Base-by-base conservation (phyloP, 2,888 invertebrate genomes). In the Drosophila engyochracea region DNA sequence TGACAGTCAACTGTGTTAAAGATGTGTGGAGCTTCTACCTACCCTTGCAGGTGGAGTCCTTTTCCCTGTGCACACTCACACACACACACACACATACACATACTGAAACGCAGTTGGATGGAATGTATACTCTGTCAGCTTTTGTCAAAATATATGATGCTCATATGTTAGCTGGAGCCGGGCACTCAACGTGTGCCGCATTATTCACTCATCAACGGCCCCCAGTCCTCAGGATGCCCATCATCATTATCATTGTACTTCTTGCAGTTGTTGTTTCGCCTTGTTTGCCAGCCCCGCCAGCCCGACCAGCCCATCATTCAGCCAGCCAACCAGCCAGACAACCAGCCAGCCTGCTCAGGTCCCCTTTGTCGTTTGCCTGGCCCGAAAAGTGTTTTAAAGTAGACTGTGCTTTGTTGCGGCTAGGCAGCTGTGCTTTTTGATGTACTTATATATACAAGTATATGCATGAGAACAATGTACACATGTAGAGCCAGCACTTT, bases 61-160 rank as follows among this genome's bases (percentile, higher is more conserved):
- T 82, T 64, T 80, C 59, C n/a, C 62, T 68, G 58, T 68, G 37
- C 63, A 53, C 30, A 63, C 57, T 49, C 35, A 64, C 14, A 54
- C 37, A 44, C 16, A 54, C 37, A 44, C 16, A 60, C 25, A 57
- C 52, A 35, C 39, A 61, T 51, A 65, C 35, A 67, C 25, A 63
- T 16, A 61, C 9, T 22, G 49, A 47, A 25, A 44, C 52, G 57
- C 10, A 61, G 33, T 39, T 52, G 57, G 61, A 51, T 31, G 31
- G 57, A 57, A 53, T 62, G 64, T 47, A 80, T 30, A 53, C 44
- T 70, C 25, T 61, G 68, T 62, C 73, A 67, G 84, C 81, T 75
- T 82, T 83, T 86, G 83, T 76, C 86, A 83, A 83, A 83, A 85
- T 86, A 85, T 83, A 83, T 86, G 83, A 83, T 74, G 83, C 86